Evolutionary conservation across 2,888 invertebrate genomes (phyloP).

Genomic region (Galerucella pusilla): DNA sequence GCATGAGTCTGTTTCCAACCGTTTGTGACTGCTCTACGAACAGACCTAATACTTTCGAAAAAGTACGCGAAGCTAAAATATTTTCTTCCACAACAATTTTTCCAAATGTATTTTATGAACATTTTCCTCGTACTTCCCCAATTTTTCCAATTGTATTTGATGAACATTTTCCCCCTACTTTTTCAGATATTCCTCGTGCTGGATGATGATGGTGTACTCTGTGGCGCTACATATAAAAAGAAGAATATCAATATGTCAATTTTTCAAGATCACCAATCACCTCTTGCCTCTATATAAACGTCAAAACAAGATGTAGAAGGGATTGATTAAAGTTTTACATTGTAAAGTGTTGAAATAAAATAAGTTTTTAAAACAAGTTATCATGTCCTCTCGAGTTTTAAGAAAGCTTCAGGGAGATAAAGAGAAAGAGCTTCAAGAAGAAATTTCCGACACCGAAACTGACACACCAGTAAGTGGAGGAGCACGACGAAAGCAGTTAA

Average conservation of each 20-base stretch:
- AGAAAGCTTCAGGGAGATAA: constrained; percentile 74
- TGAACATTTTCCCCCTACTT: too few relatives aligned
- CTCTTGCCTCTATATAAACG: background rate
- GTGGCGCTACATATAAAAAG: too few relatives aligned
- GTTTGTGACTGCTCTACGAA: too few relatives aligned
- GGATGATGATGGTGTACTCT: too few relatives aligned
- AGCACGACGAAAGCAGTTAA: constrained; percentile 70
- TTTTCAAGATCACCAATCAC: background rate
- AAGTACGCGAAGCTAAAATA: background rate
- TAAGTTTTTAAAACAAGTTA: constrained; percentile 7
- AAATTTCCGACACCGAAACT: constrained; percentile 67
- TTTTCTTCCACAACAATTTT: too few relatives aligned
- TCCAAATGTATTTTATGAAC: too few relatives aligned
- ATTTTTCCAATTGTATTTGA: too few relatives aligned
- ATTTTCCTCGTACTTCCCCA: too few relatives aligned
- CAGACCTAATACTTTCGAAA: background rate
- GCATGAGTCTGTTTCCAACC: too few relatives aligned
- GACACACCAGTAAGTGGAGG: constrained; percentile 68
- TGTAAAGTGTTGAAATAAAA: constrained; percentile 12
- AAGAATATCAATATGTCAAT: too few relatives aligned
- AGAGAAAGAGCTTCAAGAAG: constrained; percentile 67
- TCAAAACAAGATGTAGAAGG: constrained; percentile 22
- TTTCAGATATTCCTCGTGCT: too few relatives aligned
- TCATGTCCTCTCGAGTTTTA: constrained; percentile 76
- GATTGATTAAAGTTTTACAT: constrained; percentile 24